Base-by-base conservation (phyloP, 2,888 invertebrate genomes). In the Brachyptera putata region DNA sequence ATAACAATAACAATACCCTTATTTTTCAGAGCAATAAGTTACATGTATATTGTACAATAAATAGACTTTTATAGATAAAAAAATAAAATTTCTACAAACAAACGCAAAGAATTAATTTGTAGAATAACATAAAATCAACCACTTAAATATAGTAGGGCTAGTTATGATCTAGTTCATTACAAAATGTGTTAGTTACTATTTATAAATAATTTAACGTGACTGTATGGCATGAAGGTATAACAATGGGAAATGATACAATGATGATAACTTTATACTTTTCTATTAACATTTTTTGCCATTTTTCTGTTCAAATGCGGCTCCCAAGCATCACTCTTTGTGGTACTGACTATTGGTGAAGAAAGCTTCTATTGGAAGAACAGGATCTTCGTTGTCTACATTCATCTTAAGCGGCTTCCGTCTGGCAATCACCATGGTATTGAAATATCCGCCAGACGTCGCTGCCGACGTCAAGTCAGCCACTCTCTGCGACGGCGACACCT, bases 361-460 rank as follows among this genome's bases (percentile, higher is more conserved):
- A 0, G 89, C 87, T 74, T 89, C 89, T 64, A 90, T 86, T 0
- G 90, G 89, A 55, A 90, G 75, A 57, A 88, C 87, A 0, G 89
- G 89, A 70, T 89, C 88, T 65, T 89, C 89, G 0, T 89, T 87
- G 1, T 86, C 84, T 73, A 89, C 83, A 21, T 86, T 86, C 67
- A 30, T 46, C 36, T 25, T 18, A 34, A 30, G 9, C 7, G 48
- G 53, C 34, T 53, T 53, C 21, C 53, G 14, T 53, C 36, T 53
- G 34, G 43, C 56, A 16, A 41, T 26, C 7, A 56, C 18, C 14
- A 59, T 46, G n/a, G 46, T 55, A 16, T 61, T 55, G 61, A 64
- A 63, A 25, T 55, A 59, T 4, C 63, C 64, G 1, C 57, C 57
- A 13, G 59, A 57, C n/a, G 61, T 85, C 0, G 86, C 84, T 0